A percentile compares a stretch with the other conserved stretches of the same genome.
Conservation (phyloP, 2,113 vertebrate genomes). For the Manacus vitellinus region DNA sequence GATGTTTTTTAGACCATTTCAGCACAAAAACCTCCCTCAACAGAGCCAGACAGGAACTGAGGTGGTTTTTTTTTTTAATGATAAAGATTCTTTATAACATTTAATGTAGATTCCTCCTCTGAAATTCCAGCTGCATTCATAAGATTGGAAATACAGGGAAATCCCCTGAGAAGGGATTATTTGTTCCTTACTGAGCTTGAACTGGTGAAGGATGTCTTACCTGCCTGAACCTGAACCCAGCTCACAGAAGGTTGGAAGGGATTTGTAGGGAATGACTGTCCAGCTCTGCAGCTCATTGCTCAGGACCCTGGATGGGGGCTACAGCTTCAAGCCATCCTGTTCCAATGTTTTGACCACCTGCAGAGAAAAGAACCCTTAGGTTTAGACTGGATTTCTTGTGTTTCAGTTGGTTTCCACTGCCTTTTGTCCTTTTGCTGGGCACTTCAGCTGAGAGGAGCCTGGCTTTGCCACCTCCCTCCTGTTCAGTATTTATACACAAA, state of each 20-base stretch:
- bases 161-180: background rate
- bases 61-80: background rate
- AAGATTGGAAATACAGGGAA: background rate
- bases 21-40: background rate
- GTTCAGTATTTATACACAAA: background rate
- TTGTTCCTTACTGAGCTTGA: background rate
- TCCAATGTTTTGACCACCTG: background rate
- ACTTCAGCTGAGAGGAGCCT: background rate
- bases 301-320: background rate
- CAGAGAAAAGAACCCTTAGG: background rate
- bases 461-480: background rate
- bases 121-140: background rate
- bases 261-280: background rate
- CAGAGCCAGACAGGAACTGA: background rate
- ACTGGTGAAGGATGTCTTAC: background rate
- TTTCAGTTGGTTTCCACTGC: background rate
- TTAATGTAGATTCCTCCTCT: background rate
- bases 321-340: background rate
- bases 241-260: background rate
- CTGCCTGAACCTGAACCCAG: background rate
- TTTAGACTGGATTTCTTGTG: background rate
- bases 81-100: background rate
- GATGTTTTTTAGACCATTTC: background rate
- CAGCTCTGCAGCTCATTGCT: background rate
- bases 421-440: background rate